phyloP scores from a whole-genome alignment of 2,888 invertebrate species.

The Nemurella pictetii region DNA sequence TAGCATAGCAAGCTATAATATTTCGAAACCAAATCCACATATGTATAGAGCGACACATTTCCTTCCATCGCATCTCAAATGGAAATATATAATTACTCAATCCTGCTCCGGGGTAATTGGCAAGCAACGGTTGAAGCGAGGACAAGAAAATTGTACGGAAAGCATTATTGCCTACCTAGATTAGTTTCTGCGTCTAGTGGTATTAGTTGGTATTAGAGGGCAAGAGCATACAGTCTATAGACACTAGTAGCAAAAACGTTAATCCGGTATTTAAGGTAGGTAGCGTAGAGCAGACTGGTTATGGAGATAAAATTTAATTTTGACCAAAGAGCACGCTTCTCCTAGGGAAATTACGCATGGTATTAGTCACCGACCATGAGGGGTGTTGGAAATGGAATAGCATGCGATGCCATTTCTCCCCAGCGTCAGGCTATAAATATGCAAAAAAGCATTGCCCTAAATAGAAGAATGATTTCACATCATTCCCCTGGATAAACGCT shows the following conservation, averaged over 20 bases:
- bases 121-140: not conserved
- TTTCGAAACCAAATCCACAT: too few species aligned
- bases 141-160: not conserved
- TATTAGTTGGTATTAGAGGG: not conserved
- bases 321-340: too few species aligned
- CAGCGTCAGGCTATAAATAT: not conserved
- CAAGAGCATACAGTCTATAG: not conserved
- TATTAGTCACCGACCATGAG: not conserved
- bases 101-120: not conserved
- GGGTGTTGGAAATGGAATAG: not conserved
- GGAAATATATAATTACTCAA: not conserved
- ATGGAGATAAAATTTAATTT: too few species aligned
- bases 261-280: too few species aligned
- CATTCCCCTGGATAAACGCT: not conserved
- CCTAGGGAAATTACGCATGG: not conserved
- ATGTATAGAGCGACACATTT: not conserved
- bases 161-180: not conserved
- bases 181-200: not conserved
- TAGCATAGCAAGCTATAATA: too few species aligned
- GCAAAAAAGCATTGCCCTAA: not conserved
- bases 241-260: too few species aligned
- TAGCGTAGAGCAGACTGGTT: too few species aligned
- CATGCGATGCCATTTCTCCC: not conserved
- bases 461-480: not conserved
- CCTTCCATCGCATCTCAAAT: not conserved